These are phyloP conservation scores for Xanthostigma xanthostigma DNA, from an alignment of 2,888 invertebrate species.

Conservation along the genomic window DNA sequence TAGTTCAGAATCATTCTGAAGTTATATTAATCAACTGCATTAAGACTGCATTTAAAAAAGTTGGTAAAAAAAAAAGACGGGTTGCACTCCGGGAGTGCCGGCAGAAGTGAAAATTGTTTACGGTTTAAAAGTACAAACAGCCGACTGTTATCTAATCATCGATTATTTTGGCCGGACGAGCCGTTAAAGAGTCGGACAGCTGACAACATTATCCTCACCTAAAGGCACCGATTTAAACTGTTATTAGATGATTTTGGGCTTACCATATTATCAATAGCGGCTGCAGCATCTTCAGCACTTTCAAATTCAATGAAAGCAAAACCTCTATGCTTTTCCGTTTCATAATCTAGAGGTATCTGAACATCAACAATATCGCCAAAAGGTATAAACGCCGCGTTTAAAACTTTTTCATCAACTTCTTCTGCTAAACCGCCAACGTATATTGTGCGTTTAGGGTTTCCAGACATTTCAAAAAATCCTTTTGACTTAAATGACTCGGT, in stretches of 20 bases:
- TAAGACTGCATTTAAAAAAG: no score
- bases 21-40: no score
- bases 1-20: constrained; percentile 89
- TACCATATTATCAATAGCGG: constrained; percentile 98
- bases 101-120: no score
- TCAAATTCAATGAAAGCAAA: constrained; percentile 99
- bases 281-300: constrained; percentile 91
- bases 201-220: not conserved
- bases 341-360: constrained; percentile 95
- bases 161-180: not conserved
- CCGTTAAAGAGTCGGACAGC: not conserved
- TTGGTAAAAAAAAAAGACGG: no score
- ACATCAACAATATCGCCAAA: constrained; percentile 98
- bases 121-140: no score
- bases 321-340: constrained; percentile 92
- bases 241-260: constrained; percentile 9
- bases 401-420: constrained; percentile 89
- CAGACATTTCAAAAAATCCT: constrained; percentile 25
- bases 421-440: constrained; percentile 82
- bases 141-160: not conserved
- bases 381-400: constrained; percentile 94
- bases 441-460: constrained; percentile 64
- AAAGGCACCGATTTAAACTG: not conserved
- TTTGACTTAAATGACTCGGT: no score
- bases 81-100: no score